Base-by-base conservation (phyloP, 2,797 vertebrate species). In the Sebastes kiyomatsui region DNA sequence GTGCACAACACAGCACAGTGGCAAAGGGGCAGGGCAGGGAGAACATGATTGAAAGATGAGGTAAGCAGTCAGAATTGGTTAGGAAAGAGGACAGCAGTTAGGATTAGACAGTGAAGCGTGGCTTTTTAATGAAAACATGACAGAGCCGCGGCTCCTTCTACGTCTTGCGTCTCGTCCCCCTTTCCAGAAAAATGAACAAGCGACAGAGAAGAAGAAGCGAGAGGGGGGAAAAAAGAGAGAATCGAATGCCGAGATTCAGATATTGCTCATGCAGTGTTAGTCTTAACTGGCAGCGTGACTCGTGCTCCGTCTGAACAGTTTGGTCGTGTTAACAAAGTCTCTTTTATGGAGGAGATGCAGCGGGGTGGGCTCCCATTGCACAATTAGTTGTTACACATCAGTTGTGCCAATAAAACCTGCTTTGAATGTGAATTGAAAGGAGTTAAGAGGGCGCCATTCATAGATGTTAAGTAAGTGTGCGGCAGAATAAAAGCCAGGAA, bases 111-210 rank as follows among this genome's bases (percentile, higher is more conserved):
- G 88, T 90, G 92, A 93, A 96, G 95, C 95, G 95, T 96, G 92
- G 92, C 93, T 95, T 96, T 96, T 95, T 96, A 96, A 96, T 96
- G 95, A 96, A 95, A 95, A 94, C 91, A 94, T 92, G 94, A 94
- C 93, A 93, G 89, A 88, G 90, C 92, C 14, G 75, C 42, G 7
- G 83, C 87, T 87, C 75, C 88, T 80, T 75, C 88, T 35, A 33
- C 55, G 52, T 84, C 85, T 85, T 66, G 73, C 85, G 68, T 77
- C 87, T 65, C 56, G 7, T 61, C 68, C 32, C 28, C 61, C 55
- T 64, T 71, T 86, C 80, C 76, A 70, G 80, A 88, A 88, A 83
- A 83, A 87, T 60, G 80, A 89, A 56, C 80, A 75, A 77, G 84
- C 78, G 60, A 75, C 75, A 46, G 77, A 56, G 56, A 74, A 18